Conservation (phyloP, 2,888 invertebrate species). For the Chrysotoxum bicinctum region DNA sequence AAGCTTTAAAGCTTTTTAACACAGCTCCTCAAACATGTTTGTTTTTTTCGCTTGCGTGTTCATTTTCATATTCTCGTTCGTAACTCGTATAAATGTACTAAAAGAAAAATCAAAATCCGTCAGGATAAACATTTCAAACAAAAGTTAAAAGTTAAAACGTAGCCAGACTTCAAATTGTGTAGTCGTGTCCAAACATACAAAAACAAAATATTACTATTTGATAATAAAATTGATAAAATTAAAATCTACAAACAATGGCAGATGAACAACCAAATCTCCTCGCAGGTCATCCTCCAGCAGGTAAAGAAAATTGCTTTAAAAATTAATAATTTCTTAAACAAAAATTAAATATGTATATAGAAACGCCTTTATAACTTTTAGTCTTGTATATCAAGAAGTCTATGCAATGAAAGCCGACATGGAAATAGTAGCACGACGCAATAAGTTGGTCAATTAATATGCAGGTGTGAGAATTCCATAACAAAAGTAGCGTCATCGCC, state of each 20-base stretch:
- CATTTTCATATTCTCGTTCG: too few relatives aligned
- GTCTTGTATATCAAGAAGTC: neutral
- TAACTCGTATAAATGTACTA: neutral
- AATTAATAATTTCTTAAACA: neutral
- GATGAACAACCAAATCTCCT: slow-evolving; percentile 88
- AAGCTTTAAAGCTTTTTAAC: neutral
- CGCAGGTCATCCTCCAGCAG: slow-evolving; percentile 95
- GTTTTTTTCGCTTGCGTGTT: too few relatives aligned
- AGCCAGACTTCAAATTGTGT: slow-evolving; percentile 70
- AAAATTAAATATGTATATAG: neutral
- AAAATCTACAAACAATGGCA: slow-evolving; percentile 78
- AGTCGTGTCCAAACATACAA: slow-evolving; percentile 76
- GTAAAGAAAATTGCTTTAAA: slow-evolving; percentile 82
- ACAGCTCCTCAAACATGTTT: slow-evolving; percentile 20
- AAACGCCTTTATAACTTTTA: neutral
- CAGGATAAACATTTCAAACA: slow-evolving; percentile 46
- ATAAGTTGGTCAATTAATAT: neutral
- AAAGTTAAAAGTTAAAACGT: slow-evolving; percentile 37
- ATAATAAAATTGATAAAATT: neutral
- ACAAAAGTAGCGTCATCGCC: neutral
- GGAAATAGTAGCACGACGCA: neutral
- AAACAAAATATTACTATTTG: neutral
- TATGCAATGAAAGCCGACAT: neutral
- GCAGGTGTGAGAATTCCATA: slow-evolving; percentile 6
- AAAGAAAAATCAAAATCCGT: slow-evolving; percentile 41